These are phyloP conservation scores for Mastacembelus armatus DNA, from an alignment of 2,797 vertebrate genomes.

Conservation along the genomic window DNA sequence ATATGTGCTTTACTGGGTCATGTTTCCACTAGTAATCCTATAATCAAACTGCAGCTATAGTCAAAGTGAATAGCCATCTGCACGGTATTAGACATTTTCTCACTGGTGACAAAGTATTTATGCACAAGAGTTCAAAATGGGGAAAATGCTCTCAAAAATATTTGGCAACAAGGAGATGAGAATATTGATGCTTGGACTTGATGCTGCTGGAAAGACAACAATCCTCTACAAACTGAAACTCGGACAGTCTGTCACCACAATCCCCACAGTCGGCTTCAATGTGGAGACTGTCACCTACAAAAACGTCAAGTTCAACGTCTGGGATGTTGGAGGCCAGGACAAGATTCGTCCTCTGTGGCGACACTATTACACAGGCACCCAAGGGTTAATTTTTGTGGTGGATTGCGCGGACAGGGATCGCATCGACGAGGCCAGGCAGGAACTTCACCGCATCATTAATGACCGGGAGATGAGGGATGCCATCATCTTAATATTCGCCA, in stretches of 20 bases:
- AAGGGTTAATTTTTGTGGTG: conserved; percentile 98
- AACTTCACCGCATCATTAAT: conserved; percentile 99
- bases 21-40: conserved; percentile 53
- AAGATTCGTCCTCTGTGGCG: conserved; percentile 99
- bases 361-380: conserved; percentile 99
- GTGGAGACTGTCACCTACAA: conserved; percentile 99
- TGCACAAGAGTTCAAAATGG: conserved; percentile 90
- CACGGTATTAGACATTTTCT: conserved; percentile 42
- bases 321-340: conserved; percentile 99
- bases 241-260: conserved; percentile 99
- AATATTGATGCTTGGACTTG: conserved; percentile 99
- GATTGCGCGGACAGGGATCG: conserved; percentile 99
- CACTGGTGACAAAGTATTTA: conserved; percentile 78
- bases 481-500: conserved; percentile 99
- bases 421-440: conserved; percentile 98
- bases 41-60: conserved; percentile 43
- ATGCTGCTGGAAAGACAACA: conserved; percentile 98
- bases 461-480: conserved; percentile 99
- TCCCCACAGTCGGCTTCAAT: conserved; percentile 98
- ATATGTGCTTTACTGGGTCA: conserved; percentile 50
- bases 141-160: conserved; percentile 98
- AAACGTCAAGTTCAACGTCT: conserved; percentile 99
- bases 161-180: conserved; percentile 99
- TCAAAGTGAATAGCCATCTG: conserved; percentile 32
- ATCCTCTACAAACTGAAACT: conserved; percentile 99